Evolutionary conservation across 2,113 vertebrate species (phyloP).

Genomic region (Microcebus griseorufus): DNA sequence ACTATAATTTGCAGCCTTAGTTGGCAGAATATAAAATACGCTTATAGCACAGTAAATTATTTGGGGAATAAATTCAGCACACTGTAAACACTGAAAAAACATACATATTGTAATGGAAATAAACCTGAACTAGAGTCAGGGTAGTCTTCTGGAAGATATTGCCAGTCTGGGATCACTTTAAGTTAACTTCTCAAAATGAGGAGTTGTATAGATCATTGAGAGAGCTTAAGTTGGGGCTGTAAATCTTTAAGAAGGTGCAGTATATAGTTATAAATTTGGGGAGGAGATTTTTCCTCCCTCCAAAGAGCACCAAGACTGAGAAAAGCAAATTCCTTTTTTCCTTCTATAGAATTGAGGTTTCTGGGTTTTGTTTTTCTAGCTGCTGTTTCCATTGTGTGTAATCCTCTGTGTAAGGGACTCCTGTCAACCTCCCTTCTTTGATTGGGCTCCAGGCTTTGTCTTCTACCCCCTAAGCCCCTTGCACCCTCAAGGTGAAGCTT

Average conservation of each 20-base stretch:
- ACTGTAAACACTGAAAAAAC: not conserved
- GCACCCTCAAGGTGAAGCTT: not conserved
- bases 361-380: not conserved
- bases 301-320: not conserved
- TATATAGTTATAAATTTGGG: not conserved
- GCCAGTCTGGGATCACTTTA: not conserved
- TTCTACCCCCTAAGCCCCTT: not conserved
- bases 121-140: not conserved
- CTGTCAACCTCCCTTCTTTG: not conserved
- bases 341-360: not conserved
- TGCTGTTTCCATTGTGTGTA: not conserved
- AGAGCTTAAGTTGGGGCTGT: not conserved
- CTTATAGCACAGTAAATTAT: not conserved
- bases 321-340: slow-evolving; percentile 5
- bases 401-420: not conserved
- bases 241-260: not conserved
- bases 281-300: not conserved
- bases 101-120: not conserved
- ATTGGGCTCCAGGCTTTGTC: not conserved
- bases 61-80: not conserved
- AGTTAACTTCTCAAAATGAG: not conserved
- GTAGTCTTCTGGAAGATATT: not conserved
- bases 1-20: not conserved
- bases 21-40: not conserved
- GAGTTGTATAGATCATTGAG: not conserved